Base-by-base conservation (phyloP, 2,888 invertebrate species). In the Xanthorhoe designata region DNA sequence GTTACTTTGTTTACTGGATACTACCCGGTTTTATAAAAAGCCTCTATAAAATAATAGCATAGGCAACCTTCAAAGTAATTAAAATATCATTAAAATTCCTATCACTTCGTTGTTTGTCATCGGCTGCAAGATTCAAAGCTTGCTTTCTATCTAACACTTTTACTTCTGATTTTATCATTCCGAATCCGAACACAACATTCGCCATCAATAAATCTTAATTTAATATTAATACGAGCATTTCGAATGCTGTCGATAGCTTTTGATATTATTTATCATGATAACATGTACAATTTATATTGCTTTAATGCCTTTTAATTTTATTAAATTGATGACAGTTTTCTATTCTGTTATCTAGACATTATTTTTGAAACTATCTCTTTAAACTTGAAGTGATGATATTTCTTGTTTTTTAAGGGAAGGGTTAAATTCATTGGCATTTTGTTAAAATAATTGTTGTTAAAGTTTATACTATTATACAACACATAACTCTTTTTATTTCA, bases 61-160 rank as follows among this genome's bases (percentile, higher is more conserved):
- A 47, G 42, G 3, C 42, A 42, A 15, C 15, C 15, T 0, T 5
- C 38, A 42, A 35, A 35, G 7, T 47, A 17, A 47, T 15, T 29
- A 4, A 13, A 42, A 1, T 38, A 18, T 18, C 10, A 83, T 86
- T 83, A 83, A 80, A 80, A 86, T 83, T 86, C 75, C 76, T 75
- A 72, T 79, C 77, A 78, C 75, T 78, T 76, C 75, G 52, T 78
- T 75, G 79, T 81, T 17, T 81, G 75, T 74, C 67, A 66, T 61
- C 66, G 58, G 72, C 68, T 75, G 70, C 63, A 58, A 24, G 42
- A 66, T 64, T 61, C 5, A 32, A 66, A 38, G 61, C 59, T 60
- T 64, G 61, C 69, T 71, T 69, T 74, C 73, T 74, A 57, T 74
- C 73, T 74, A 57, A 67, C 62, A 50, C 71, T 63, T 70, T 73